These are phyloP conservation scores for Teleogryllus oceanicus DNA, from an alignment of 2,888 invertebrate genomes.

Conservation along the genomic window DNA sequence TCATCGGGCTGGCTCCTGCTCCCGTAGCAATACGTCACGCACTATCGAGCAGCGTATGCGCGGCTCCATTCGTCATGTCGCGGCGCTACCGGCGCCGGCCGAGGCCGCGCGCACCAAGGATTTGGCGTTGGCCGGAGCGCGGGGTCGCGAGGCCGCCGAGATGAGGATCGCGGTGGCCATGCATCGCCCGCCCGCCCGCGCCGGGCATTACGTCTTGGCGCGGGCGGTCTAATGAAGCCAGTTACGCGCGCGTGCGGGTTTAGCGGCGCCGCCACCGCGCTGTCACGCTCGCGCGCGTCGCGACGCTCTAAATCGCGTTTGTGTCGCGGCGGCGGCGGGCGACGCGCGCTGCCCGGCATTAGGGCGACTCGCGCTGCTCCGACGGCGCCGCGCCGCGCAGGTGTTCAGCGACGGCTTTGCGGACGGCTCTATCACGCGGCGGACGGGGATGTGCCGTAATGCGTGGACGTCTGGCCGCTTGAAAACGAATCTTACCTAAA, in stretches of 20 bases:
- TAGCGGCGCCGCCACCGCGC: neutral
- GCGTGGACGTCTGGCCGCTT: too few relatives aligned
- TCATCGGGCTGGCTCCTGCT: neutral
- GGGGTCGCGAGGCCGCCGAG: neutral
- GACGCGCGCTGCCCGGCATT: neutral
- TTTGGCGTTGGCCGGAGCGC: neutral
- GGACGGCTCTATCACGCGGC: neutral
- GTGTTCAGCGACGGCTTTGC: neutral
- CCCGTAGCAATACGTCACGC: constrained; percentile 18
- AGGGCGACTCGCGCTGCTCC: neutral
- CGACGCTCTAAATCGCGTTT: neutral
- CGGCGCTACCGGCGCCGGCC: neutral
- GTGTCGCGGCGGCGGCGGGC: neutral
- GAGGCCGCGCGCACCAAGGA: neutral
- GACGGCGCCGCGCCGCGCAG: neutral
- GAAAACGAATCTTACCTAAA: too few relatives aligned
- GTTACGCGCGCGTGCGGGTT: neutral
- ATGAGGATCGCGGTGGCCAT: neutral
- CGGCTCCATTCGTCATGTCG: constrained; percentile 1
- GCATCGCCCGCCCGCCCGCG: neutral
- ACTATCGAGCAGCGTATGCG: neutral
- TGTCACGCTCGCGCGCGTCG: neutral
- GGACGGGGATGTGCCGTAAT: too few relatives aligned
- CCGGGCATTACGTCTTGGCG: neutral
- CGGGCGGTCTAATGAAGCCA: neutral